phyloP scores from a whole-genome alignment of 2,797 vertebrate species.

The Neosilurus mollespiculum region DNA sequence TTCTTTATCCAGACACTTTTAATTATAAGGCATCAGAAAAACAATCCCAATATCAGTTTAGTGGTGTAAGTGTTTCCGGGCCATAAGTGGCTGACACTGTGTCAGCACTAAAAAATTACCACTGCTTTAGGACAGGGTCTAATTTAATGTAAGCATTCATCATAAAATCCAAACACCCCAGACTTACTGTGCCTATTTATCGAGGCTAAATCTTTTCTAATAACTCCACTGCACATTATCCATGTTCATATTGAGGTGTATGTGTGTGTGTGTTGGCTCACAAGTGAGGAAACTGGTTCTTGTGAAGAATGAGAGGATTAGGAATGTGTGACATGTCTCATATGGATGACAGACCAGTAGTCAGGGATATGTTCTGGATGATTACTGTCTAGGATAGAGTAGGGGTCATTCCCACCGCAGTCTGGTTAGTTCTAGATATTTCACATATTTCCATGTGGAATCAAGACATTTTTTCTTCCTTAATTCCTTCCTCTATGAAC shows the following conservation, averaged over 20 bases:
- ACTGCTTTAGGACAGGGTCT: slow-evolving; percentile 8
- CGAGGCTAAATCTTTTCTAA: background rate
- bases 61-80: background rate
- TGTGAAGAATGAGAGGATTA: slow-evolving; percentile 50
- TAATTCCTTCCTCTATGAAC: background rate
- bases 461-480: slow-evolving; percentile 3
- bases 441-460: slow-evolving; percentile 17
- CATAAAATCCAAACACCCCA: slow-evolving; percentile 1
- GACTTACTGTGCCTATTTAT: background rate
- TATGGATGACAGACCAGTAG: slow-evolving; percentile 29
- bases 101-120: slow-evolving; percentile 29
- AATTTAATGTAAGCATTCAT: background rate
- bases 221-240: slow-evolving; percentile 12
- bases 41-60: slow-evolving; percentile 15
- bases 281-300: slow-evolving; percentile 46
- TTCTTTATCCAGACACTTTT: slow-evolving; percentile 19
- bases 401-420: slow-evolving; percentile 20
- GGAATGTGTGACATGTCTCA: slow-evolving; percentile 54
- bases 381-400: slow-evolving; percentile 14
- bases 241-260: background rate
- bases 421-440: slow-evolving; percentile 12
- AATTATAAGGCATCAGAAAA: slow-evolving; percentile 36
- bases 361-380: slow-evolving; percentile 27
- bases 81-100: slow-evolving; percentile 1
- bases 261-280: slow-evolving; percentile 24